These are phyloP conservation scores for Agrochola litura DNA, from an alignment of 2,888 invertebrate species.

Conservation along the genomic window DNA sequence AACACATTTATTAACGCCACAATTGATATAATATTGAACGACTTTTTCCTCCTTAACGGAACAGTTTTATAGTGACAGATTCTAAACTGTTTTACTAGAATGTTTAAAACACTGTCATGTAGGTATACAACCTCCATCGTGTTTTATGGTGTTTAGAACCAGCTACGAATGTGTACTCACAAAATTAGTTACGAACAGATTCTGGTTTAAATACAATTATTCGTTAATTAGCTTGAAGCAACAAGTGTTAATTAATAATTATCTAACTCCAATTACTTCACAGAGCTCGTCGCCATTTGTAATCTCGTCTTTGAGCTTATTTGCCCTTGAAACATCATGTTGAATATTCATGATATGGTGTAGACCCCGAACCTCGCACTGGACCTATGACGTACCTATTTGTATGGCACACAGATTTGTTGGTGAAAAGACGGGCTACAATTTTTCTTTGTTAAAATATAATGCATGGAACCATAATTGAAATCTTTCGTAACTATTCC, in stretches of 20 bases:
- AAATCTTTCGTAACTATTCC: not conserved
- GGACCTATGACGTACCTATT: not conserved
- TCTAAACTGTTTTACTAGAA: too few relatives aligned
- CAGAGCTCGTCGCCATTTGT: not conserved
- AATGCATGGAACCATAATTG: not conserved
- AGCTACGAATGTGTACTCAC: not conserved
- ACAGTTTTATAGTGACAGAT: too few relatives aligned
- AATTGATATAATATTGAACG: too few relatives aligned
- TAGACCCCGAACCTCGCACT: not conserved
- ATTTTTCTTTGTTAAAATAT: not conserved
- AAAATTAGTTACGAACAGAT: not conserved
- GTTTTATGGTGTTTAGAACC: not conserved
- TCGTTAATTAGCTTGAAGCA: constrained; percentile 18
- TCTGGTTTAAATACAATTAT: not conserved
- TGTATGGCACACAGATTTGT: not conserved
- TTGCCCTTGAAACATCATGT: not conserved
- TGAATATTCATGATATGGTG: not conserved
- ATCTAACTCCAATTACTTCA: constrained; percentile 21
- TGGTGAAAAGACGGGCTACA: not conserved
- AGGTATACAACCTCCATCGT: too few relatives aligned
- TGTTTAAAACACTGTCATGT: too few relatives aligned
- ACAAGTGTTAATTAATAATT: constrained; percentile 21
- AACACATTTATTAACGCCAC: too few relatives aligned
- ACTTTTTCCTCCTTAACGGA: too few relatives aligned
- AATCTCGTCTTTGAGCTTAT: not conserved